phyloP scores from a whole-genome alignment of 2,888 invertebrate species.

The Nemotelus nigrinus region DNA sequence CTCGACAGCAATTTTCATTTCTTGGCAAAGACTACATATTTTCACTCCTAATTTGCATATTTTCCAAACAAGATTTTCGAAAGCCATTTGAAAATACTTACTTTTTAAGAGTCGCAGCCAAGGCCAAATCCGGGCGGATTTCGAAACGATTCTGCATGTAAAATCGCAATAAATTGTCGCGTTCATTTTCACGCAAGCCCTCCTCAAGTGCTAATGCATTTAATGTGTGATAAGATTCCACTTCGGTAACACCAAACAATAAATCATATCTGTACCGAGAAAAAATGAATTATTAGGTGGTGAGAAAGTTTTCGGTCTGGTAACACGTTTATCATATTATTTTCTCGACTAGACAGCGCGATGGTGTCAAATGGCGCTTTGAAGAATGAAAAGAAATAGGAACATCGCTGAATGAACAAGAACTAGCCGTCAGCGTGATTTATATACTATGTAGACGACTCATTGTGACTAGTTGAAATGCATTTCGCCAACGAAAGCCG shows the following conservation, averaged over 20 bases:
- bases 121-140: conserved; percentile 75
- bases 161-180: conserved; percentile 79
- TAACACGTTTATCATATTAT: conserved; percentile 23
- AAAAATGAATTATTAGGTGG: conserved; percentile 38
- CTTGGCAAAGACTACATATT: conserved; percentile 11
- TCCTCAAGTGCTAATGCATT: conserved; percentile 76
- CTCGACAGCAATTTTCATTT: not conserved
- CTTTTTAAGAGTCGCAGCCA: conserved; percentile 73
- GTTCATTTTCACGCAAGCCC: conserved; percentile 78
- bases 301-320: conserved; percentile 25
- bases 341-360: too few relatives aligned
- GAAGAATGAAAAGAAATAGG: conserved; percentile 5
- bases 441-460: not conserved
- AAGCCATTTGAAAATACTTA: conserved; percentile 57
- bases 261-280: conserved; percentile 77
- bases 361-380: not conserved
- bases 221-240: conserved; percentile 81
- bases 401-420: not conserved
- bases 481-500: not conserved
- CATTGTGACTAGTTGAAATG: not conserved
- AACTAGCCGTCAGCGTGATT: not conserved
- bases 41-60: conserved; percentile 7
- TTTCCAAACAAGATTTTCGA: not conserved
- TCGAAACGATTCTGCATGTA: conserved; percentile 83
- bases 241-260: conserved; percentile 85